Conservation (phyloP, 2,888 invertebrate genomes). For the Synanthedon myopaeformis region DNA sequence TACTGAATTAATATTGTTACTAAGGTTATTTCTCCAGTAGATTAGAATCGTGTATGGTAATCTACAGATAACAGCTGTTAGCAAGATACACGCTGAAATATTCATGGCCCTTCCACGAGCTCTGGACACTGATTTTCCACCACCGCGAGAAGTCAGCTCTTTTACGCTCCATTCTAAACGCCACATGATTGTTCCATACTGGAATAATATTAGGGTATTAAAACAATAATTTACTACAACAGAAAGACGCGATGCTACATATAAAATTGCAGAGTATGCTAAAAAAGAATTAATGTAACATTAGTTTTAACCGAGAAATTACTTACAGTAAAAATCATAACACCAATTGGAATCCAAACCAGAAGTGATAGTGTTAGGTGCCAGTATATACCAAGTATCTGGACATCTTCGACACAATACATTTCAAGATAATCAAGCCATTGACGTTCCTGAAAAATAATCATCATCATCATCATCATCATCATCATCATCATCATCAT, state of each 20-base stretch:
- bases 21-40: conserved; percentile 71
- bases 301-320: background rate
- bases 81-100: conserved; percentile 77
- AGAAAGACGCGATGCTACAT: no score
- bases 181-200: conserved; percentile 55
- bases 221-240: background rate
- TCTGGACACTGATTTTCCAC: conserved; percentile 67
- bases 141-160: conserved; percentile 71
- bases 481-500: no score
- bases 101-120: conserved; percentile 77
- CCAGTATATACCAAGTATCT: conserved; percentile 79
- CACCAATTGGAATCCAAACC: conserved; percentile 81
- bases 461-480: background rate
- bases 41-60: conserved; percentile 80
- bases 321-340: conserved; percentile 81
- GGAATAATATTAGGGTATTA: background rate
- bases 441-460: conserved; percentile 67
- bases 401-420: conserved; percentile 78
- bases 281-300: no score
- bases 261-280: no score
- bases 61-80: conserved; percentile 76
- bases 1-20: conserved; percentile 56
- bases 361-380: conserved; percentile 79
- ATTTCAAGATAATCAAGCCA: conserved; percentile 83
- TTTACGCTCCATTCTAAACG: conserved; percentile 76